phyloP scores from a whole-genome alignment of 2,888 invertebrate species.

The Polyploca ridens region DNA sequence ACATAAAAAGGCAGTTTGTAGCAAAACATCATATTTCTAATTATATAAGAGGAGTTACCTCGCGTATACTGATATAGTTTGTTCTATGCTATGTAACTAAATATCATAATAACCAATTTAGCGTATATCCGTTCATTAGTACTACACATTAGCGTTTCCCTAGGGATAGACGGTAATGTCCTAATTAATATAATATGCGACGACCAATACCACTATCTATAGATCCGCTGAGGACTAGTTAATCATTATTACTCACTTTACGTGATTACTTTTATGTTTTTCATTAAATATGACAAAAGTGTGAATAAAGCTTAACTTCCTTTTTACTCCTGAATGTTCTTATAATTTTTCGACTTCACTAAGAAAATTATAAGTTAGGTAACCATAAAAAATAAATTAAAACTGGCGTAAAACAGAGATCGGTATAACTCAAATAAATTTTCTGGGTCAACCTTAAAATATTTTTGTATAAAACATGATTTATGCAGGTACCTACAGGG shows the following conservation, averaged over 20 bases:
- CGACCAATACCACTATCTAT: neutral
- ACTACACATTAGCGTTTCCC: neutral
- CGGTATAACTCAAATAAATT: neutral
- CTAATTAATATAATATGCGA: constrained; percentile 7
- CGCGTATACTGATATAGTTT: no score
- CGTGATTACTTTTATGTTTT: neutral
- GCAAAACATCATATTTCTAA: no score
- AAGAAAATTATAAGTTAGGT: no score
- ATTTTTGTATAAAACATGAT: neutral
- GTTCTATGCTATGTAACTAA: neutral
- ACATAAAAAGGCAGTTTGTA: no score
- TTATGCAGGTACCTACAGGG: neutral
- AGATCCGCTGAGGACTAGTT: neutral
- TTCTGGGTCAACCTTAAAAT: neutral
- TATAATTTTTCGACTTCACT: no score
- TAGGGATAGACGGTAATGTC: neutral
- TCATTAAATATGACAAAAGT: neutral
- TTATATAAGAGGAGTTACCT: no score
- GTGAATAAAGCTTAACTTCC: neutral
- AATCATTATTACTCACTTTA: neutral
- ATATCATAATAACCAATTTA: neutral
- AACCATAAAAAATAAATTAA: no score
- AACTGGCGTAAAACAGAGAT: no score
- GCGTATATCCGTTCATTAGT: constrained; percentile 2
- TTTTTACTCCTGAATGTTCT: neutral